Evolutionary conservation across 2,888 invertebrate species (phyloP).

Genomic region (Andrena bucephala): DNA sequence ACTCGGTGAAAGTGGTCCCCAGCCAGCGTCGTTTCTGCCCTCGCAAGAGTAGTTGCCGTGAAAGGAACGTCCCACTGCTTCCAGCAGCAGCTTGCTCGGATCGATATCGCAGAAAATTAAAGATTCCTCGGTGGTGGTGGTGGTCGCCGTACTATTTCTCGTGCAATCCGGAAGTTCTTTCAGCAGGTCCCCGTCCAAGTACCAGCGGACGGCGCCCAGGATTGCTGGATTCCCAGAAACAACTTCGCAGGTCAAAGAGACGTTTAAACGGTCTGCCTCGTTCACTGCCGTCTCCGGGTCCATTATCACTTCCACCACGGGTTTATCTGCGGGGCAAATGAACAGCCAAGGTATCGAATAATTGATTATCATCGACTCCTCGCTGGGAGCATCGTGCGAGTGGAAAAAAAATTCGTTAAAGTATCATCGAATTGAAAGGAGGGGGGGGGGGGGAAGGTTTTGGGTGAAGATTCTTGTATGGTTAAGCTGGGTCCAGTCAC

Average conservation of each 20-base stretch:
- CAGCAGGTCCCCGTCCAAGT: constrained; percentile 92
- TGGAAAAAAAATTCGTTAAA: too few species aligned
- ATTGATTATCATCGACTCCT: background rate
- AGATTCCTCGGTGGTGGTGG: constrained; percentile 78
- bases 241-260: constrained; percentile 93
- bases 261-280: constrained; percentile 92
- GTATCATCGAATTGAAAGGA: too few species aligned
- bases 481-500: too few species aligned
- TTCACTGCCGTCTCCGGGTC: constrained; percentile 91
- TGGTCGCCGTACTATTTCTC: constrained; percentile 82
- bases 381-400: too few species aligned
- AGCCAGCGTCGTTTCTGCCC: constrained; percentile 95
- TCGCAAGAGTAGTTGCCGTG: constrained; percentile 98
- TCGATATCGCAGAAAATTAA: constrained; percentile 92
- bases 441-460: too few species aligned
- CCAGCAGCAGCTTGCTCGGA: constrained; percentile 93
- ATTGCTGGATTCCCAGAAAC: constrained; percentile 91
- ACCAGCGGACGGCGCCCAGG: constrained; percentile 93
- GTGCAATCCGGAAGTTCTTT: constrained; percentile 95
- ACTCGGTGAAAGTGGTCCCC: constrained; percentile 92
- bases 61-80: constrained; percentile 94
- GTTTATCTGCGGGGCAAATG: constrained; percentile 88
- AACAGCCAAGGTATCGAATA: background rate
- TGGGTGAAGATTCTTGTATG: too few species aligned
- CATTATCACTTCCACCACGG: constrained; percentile 91